phyloP scores from a whole-genome alignment of 2,888 invertebrate genomes.

The Caenorhabditis virilis region DNA sequence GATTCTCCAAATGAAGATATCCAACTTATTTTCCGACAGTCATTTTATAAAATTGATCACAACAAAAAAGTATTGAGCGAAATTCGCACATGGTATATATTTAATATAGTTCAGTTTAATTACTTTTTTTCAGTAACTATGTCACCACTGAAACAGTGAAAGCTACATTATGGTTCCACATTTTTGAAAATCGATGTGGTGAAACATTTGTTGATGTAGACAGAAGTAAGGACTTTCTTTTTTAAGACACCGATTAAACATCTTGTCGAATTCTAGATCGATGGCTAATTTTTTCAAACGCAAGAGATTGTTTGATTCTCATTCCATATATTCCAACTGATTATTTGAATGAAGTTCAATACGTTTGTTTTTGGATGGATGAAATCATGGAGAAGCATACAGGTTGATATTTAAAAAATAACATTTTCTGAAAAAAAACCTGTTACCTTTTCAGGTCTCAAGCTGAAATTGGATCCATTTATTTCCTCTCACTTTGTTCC shows the following conservation, averaged over 20 bases:
- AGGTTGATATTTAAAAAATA: slow-evolving; percentile 2
- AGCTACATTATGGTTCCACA: slow-evolving; percentile 30
- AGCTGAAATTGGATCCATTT: slow-evolving; percentile 23
- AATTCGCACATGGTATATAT: slow-evolving; percentile 1
- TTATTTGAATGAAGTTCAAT: slow-evolving; percentile 6
- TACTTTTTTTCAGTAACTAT: slow-evolving; percentile 11
- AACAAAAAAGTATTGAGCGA: not conserved
- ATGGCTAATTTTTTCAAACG: slow-evolving; percentile 36
- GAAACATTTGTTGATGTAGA: slow-evolving; percentile 29
- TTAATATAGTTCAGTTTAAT: not conserved
- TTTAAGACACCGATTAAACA: too few relatives aligned
- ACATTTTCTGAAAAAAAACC: not conserved
- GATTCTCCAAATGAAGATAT: slow-evolving; percentile 8
- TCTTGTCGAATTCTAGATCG: too few relatives aligned
- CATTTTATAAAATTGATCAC: slow-evolving; percentile 14
- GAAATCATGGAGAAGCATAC: slow-evolving; percentile 8
- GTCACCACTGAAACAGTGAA: slow-evolving; percentile 15
- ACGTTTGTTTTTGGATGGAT: slow-evolving; percentile 21
- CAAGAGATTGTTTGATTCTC: slow-evolving; percentile 18
- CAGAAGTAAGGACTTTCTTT: slow-evolving; percentile 7
- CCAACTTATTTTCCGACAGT: slow-evolving; percentile 14
- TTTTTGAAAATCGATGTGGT: slow-evolving; percentile 33
- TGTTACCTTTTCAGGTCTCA: slow-evolving; percentile 10
- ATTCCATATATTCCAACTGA: slow-evolving; percentile 17
- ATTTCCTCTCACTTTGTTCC: slow-evolving; percentile 27